Conservation (phyloP, 1,140 invertebrate genomes). For the Psilanteris sp. region DNA sequence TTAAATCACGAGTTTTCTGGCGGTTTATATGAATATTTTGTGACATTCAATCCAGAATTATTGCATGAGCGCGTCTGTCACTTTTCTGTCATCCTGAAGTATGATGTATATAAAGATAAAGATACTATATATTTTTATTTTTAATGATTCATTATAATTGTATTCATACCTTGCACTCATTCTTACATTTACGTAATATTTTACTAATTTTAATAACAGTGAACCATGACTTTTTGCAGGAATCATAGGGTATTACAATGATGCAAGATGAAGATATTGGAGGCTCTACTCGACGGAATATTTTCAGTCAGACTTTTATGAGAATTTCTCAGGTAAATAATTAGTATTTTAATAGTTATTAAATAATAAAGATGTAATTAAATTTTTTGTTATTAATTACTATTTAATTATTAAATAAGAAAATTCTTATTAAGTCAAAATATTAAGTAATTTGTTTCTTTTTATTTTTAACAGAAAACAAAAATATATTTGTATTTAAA, state of each 20-base stretch:
- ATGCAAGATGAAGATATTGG: conserved; percentile 80
- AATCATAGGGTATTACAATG: conserved; percentile 71
- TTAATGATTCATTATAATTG: neutral
- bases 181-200: neutral
- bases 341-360: no score
- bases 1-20: conserved; percentile 1
- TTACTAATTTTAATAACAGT: neutral
- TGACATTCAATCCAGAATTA: neutral
- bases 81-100: conserved; percentile 5
- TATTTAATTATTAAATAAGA: no score
- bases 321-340: conserved; percentile 76
- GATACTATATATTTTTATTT: no score
- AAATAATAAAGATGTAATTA: neutral
- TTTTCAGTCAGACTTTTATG: conserved; percentile 71
- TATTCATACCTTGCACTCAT: neutral
- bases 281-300: conserved; percentile 70
- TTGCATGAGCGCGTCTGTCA: conserved; percentile 2
- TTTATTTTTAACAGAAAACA: no score
- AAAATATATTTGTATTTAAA: no score
- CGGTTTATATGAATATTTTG: conserved; percentile 7
- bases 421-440: no score
- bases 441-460: no score
- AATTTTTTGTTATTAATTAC: no score
- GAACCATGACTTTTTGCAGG: no score
- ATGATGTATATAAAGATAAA: no score